phyloP scores from a whole-genome alignment of 1,140 invertebrate species.

The Aphelenchoides besseyi region DNA sequence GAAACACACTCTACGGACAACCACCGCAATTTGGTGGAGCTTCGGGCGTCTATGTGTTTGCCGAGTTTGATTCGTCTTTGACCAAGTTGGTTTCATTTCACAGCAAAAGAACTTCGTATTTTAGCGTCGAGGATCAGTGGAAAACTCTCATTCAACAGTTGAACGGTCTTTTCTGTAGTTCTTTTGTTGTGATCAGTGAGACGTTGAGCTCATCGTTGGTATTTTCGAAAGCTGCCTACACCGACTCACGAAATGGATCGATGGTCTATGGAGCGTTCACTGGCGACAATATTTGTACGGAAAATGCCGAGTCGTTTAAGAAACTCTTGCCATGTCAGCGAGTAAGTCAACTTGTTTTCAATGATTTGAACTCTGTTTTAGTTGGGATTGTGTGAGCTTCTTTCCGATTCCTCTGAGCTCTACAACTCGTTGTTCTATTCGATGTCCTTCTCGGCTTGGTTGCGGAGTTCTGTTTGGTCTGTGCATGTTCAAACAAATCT shows the following conservation, averaged over 20 bases:
- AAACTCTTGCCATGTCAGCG: conserved; percentile 19
- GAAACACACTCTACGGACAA: background rate
- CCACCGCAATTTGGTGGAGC: background rate
- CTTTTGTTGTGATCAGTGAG: conserved; percentile 12
- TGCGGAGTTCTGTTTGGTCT: background rate
- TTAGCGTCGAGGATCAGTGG: conserved; percentile 12
- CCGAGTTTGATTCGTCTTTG: conserved; percentile 1
- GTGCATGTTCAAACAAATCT: background rate
- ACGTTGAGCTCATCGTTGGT: background rate
- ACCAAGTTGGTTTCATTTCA: background rate
- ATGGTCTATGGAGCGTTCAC: conserved; percentile 23
- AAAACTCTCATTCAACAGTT: conserved; percentile 13
- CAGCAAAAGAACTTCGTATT: no score
- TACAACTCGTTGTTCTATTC: conserved; percentile 7
- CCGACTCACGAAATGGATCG: background rate
- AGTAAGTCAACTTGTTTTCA: conserved; percentile 14
- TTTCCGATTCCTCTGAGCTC: background rate
- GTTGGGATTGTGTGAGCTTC: conserved; percentile 7
- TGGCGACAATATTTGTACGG: conserved; percentile 25
- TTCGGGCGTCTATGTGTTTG: conserved; percentile 8
- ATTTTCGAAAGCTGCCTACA: background rate
- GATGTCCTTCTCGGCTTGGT: background rate
- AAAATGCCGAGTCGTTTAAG: conserved; percentile 25
- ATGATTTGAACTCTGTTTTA: conserved; percentile 15
- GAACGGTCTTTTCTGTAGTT: conserved; percentile 27